Evolutionary conservation across 1,140 invertebrate species (phyloP), one percentile per base, ranked within the genome.

Genomic region (Panagrolaimus sp.): DNA sequence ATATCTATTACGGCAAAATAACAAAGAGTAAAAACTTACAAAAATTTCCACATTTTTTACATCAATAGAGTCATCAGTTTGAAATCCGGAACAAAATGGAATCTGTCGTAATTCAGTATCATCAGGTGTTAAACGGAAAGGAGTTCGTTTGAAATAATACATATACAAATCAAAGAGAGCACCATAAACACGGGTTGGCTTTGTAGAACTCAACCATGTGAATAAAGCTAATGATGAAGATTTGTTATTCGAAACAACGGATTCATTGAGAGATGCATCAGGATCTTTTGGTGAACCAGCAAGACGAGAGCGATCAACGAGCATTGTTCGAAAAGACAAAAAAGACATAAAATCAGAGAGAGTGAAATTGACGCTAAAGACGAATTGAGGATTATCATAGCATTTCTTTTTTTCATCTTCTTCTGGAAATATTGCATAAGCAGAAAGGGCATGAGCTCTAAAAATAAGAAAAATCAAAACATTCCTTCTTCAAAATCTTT

Each of bases 81-180:
- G 28, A 21, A 58, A 58, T 21, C 52, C 52, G 8, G 52, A 21
- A 24, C 52, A 58, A 28, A 21, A 58, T 2, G 52, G 52, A 12
- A 58, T 28, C 5, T 58, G 52, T 12, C 28, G 21, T 28, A 58
- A 21, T 4, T 21, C 8, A 5, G 52, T 58, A n/a, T 28, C 21
- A 58, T 58, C 52, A 28, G 52, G 28, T n/a, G 28, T 21, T 12
- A 58, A n/a, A 12, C 28, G 21, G 8, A 10, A 28, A 1, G 52
- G 52, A 14, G 28, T 12, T 26, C 52, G 52, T 28, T 58, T 58
- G 52, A 26, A 58, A 28, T 58, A 58, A 28, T 58, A 58, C 52
- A 26, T 21, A 24, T 58, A n/a, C 17, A 58, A 26, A 28, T 58
- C 52, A 28, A 58, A 58, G 1, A 58, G 12, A 12, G 21, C 21